phyloP scores from a whole-genome alignment of 2,113 vertebrate genomes.

The Callaeas wilsoni region DNA sequence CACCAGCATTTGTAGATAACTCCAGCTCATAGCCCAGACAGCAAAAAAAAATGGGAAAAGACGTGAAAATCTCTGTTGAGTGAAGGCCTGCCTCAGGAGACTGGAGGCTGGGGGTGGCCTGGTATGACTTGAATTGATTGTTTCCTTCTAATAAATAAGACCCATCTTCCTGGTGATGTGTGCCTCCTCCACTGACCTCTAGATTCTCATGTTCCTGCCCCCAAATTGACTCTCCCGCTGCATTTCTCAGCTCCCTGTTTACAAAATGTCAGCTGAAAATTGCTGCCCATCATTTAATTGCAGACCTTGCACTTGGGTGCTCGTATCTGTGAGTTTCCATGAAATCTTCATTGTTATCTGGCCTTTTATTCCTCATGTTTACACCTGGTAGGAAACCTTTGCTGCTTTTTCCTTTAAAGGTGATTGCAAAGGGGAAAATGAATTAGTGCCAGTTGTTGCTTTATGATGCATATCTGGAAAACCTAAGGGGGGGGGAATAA shows the following conservation, averaged over 20 bases:
- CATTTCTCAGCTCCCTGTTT: background rate
- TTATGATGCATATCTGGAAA: constrained; percentile 17
- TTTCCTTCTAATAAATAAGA: background rate
- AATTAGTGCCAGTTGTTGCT: constrained; percentile 25
- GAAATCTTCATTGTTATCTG: constrained; percentile 47
- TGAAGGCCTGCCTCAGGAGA: background rate
- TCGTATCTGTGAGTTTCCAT: background rate
- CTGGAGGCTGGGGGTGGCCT: background rate
- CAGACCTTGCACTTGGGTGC: background rate
- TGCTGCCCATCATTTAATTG: background rate
- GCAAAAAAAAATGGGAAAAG: background rate
- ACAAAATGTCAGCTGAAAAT: constrained; percentile 15
- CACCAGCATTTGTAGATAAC: background rate
- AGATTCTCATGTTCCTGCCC: background rate
- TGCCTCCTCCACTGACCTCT: background rate
- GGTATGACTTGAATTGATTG: background rate
- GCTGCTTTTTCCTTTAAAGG: background rate
- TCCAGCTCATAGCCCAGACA: background rate
- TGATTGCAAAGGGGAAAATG: constrained; percentile 32
- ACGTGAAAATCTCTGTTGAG: background rate
- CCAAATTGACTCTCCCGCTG: background rate
- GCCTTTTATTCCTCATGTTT: background rate
- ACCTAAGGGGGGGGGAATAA: rapidly evolving
- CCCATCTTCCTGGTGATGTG: background rate
- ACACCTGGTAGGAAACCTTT: background rate